These are phyloP conservation scores for Oryzaephilus surinamensis DNA, from an alignment of 1,140 invertebrate genomes.

Conservation along the genomic window DNA sequence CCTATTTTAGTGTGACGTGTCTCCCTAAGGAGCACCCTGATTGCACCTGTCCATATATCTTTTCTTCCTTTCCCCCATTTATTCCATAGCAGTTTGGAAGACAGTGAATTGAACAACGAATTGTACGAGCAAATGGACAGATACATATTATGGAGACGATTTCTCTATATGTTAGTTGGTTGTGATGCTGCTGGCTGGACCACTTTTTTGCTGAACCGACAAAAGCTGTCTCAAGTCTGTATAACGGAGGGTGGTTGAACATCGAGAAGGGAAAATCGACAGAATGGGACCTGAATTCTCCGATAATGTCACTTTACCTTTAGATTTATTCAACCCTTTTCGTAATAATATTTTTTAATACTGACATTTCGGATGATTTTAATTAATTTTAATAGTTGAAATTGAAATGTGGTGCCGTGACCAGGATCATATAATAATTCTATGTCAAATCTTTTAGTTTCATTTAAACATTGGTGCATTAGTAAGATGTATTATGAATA, in stretches of 20 bases:
- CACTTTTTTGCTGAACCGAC: slow-evolving; percentile 31
- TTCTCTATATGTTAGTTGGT: too few species aligned
- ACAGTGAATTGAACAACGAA: slow-evolving; percentile 12
- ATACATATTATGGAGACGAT: too few species aligned
- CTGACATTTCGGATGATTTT: neutral
- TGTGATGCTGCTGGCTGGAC: too few species aligned
- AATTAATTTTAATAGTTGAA: too few species aligned
- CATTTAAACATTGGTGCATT: too few species aligned
- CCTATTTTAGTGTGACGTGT: slow-evolving; percentile 29
- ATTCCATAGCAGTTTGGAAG: slow-evolving; percentile 13
- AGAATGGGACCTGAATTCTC: slow-evolving; percentile 19
- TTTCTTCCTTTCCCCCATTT: slow-evolving; percentile 28
- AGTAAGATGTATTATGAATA: too few species aligned
- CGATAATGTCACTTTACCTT: slow-evolving; percentile 33
- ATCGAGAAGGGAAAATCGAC: slow-evolving; percentile 28
- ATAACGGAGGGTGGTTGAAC: too few species aligned
- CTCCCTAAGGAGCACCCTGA: slow-evolving; percentile 28
- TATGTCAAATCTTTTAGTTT: too few species aligned
- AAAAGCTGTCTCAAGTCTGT: slow-evolving; percentile 23
- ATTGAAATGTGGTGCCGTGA: too few species aligned
- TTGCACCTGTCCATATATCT: slow-evolving; percentile 34
- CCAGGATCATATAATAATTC: too few species aligned
- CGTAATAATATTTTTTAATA: slow-evolving; percentile 1
- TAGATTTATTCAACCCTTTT: slow-evolving; percentile 31
- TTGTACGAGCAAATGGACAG: slow-evolving; percentile 10